phyloP scores from a whole-genome alignment of 2,113 vertebrate species.

The Petrocephalus microphthalmus region DNA sequence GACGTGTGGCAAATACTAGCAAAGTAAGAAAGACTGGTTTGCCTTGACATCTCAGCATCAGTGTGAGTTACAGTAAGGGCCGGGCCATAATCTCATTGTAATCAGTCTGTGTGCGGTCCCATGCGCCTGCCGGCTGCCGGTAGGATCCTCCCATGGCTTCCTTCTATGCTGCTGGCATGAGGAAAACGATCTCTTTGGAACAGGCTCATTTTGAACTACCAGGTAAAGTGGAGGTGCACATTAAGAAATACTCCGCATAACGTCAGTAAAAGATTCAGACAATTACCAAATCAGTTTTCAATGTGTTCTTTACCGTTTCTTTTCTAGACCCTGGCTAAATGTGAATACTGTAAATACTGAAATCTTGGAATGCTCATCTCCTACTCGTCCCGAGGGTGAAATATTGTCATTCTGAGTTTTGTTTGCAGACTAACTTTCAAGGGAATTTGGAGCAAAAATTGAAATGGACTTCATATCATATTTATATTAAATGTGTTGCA shows the following conservation, averaged over 20 bases:
- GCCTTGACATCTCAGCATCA: background rate
- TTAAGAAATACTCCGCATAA: background rate
- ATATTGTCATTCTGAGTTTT: background rate
- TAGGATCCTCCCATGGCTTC: background rate
- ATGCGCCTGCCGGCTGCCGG: background rate
- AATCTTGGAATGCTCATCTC: background rate
- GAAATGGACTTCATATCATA: background rate
- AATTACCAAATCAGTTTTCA: background rate
- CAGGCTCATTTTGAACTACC: background rate
- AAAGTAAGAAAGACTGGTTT: background rate
- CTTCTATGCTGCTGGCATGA: background rate
- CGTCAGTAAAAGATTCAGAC: background rate
- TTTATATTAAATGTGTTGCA: background rate
- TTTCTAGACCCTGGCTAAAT: background rate
- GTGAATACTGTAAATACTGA: background rate
- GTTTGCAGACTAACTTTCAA: background rate
- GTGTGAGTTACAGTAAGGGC: background rate
- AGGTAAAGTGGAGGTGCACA: background rate
- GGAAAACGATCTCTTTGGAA: background rate
- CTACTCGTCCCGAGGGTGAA: background rate
- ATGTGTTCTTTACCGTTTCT: background rate
- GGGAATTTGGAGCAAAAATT: background rate
- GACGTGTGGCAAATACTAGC: background rate
- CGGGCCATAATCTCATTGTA: background rate
- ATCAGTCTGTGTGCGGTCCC: background rate